Evolutionary conservation across 2,888 invertebrate species (phyloP).

Genomic region (Cerceris ruficornis): DNA sequence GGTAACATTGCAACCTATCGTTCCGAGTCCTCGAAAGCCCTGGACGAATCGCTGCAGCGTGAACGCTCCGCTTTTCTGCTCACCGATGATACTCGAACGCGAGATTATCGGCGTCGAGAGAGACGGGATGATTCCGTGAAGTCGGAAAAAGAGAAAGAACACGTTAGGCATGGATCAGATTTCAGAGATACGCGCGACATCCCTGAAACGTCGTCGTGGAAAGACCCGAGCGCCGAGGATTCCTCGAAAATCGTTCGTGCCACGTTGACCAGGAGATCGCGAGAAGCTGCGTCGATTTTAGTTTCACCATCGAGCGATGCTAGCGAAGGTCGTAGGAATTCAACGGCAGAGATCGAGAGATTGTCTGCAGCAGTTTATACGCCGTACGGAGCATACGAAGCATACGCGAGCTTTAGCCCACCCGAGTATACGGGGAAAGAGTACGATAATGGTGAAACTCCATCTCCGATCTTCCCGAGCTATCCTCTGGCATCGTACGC

Average conservation of each 20-base stretch:
- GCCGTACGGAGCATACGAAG: too few species aligned
- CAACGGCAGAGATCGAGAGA: conserved; percentile 10
- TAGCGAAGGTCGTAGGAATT: conserved; percentile 8
- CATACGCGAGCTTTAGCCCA: conserved; percentile 53
- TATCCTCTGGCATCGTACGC: conserved; percentile 52
- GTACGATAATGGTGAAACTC: conserved; percentile 42
- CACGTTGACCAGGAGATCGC: neutral
- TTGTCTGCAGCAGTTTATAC: conserved; percentile 39
- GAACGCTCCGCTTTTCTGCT: conserved; percentile 51
- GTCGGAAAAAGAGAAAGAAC: too few species aligned
- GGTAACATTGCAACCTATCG: conserved; percentile 26
- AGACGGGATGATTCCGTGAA: too few species aligned
- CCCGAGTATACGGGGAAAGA: conserved; percentile 55
- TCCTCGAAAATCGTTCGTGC: too few species aligned
- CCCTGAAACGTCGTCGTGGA: too few species aligned
- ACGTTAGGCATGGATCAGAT: too few species aligned
- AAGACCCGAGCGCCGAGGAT: too few species aligned
- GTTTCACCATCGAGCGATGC: conserved; percentile 45
- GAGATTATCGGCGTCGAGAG: too few species aligned
- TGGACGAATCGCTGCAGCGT: conserved; percentile 29
- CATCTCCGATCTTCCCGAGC: conserved; percentile 57
- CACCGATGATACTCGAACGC: too few species aligned
- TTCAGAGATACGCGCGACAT: too few species aligned
- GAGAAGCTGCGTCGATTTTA: conserved; percentile 38
- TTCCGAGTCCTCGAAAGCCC: conserved; percentile 18